A percentile compares a stretch with the other conserved stretches of the same genome.
These are phyloP conservation scores for Chydorus sphaericus DNA, from an alignment of 2,888 invertebrate genomes.

Conservation along the genomic window DNA sequence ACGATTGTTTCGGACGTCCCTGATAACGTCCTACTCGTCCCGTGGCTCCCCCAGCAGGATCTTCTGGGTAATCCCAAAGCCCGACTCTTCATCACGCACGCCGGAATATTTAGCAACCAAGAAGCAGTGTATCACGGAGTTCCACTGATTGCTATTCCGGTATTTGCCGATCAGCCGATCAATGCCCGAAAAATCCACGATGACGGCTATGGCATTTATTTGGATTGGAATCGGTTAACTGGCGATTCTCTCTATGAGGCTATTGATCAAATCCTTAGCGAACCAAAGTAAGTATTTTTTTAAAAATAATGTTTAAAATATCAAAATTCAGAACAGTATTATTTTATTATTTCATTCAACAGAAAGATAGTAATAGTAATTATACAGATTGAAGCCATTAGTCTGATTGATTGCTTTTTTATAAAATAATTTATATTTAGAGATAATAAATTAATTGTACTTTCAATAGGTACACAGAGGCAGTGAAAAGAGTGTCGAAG, in stretches of 20 bases:
- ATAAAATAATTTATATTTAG: background rate
- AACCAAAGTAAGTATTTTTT: background rate
- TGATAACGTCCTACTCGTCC: slow-evolving; percentile 52
- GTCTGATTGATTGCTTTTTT: too few relatives aligned
- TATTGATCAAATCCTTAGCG: background rate
- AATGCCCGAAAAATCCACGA: slow-evolving; percentile 66
- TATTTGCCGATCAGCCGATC: slow-evolving; percentile 71
- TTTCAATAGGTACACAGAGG: slow-evolving; percentile 11
- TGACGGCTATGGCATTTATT: slow-evolving; percentile 60
- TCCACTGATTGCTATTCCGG: slow-evolving; percentile 62
- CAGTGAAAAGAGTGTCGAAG: slow-evolving; percentile 9
- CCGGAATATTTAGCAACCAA: slow-evolving; percentile 64
- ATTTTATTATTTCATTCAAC: too few relatives aligned
- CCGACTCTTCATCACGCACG: slow-evolving; percentile 65
- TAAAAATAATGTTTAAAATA: too few relatives aligned
- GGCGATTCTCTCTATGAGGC: slow-evolving; percentile 35
- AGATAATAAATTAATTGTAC: background rate
- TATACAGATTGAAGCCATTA: too few relatives aligned
- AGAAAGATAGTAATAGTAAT: too few relatives aligned
- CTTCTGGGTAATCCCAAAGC: slow-evolving; percentile 57
- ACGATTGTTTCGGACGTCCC: too few relatives aligned
- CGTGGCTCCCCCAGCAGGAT: slow-evolving; percentile 50
- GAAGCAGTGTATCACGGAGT: slow-evolving; percentile 72
- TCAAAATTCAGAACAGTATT: too few relatives aligned
- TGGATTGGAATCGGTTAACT: slow-evolving; percentile 51